Evolutionary conservation across 2,797 vertebrate genomes (phyloP).

Genomic region (Amblyraja radiata): DNA sequence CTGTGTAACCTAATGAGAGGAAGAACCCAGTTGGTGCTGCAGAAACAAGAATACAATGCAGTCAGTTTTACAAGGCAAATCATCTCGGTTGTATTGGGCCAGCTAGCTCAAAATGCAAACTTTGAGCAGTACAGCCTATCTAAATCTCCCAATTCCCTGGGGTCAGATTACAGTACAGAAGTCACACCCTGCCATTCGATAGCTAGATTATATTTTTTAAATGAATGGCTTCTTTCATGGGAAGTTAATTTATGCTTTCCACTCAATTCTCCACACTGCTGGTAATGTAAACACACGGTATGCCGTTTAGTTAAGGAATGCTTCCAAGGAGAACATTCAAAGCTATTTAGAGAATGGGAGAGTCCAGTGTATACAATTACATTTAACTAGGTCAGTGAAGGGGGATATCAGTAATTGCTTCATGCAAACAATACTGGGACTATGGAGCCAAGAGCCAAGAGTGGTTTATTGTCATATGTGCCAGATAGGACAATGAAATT

Average conservation of each 20-base stretch:
- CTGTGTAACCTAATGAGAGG: background rate
- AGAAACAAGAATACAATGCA: background rate
- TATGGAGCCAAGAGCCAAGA: background rate
- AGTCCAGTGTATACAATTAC: no score
- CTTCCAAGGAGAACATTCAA: background rate
- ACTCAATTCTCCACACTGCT: background rate
- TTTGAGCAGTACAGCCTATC: background rate
- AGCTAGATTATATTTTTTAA: background rate
- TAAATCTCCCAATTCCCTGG: background rate
- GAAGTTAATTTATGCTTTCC: background rate
- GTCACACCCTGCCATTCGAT: background rate
- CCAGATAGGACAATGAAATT: no score
- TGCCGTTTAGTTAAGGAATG: background rate
- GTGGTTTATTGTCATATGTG: no score
- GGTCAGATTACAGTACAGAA: background rate
- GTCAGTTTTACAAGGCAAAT: background rate
- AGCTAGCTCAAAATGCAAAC: background rate
- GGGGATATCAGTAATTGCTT: background rate
- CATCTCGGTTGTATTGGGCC: background rate
- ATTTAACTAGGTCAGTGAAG: background rate
- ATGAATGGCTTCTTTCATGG: background rate
- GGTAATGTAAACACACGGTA: background rate
- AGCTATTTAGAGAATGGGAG: background rate
- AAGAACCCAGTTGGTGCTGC: background rate
- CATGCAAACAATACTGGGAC: background rate